Conservation (phyloP, 1,140 invertebrate species). For the Tetramorium alpestre region DNA sequence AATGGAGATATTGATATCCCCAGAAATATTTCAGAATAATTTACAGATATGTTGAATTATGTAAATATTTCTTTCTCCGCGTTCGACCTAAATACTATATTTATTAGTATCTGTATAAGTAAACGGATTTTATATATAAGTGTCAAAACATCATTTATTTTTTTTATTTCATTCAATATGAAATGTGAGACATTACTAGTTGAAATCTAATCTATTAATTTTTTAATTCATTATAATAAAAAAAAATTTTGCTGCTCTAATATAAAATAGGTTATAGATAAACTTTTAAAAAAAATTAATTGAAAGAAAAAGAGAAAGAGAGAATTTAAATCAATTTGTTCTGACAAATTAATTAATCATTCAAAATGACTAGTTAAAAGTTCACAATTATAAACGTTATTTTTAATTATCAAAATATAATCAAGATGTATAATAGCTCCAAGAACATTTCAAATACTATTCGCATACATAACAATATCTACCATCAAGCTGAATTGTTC, state of each 20-base stretch:
- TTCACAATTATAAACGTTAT: background rate
- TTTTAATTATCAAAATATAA: constrained; percentile 16
- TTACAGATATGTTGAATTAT: background rate
- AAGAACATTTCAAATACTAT: background rate
- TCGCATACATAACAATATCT: background rate
- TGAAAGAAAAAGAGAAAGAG: background rate
- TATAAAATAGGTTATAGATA: background rate
- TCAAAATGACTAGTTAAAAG: background rate
- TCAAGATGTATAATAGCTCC: background rate
- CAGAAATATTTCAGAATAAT: background rate
- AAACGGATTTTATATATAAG: background rate
- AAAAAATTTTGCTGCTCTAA: background rate
- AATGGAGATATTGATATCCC: background rate
- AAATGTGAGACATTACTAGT: background rate
- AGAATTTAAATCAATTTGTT: background rate
- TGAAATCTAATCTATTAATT: constrained; percentile 1
- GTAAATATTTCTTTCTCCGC: background rate
- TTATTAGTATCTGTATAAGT: background rate
- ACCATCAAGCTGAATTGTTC: background rate
- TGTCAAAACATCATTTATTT: background rate
- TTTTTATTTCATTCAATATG: background rate
- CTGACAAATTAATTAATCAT: background rate
- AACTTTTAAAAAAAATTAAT: background rate
- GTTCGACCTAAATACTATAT: background rate
- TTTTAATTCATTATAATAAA: background rate